Percentiles rank a stretch among this genome's conserved stretches.
These are phyloP conservation scores for Bradypus variegatus DNA, from an alignment of 2,797 vertebrate species.

Conservation along the genomic window DNA sequence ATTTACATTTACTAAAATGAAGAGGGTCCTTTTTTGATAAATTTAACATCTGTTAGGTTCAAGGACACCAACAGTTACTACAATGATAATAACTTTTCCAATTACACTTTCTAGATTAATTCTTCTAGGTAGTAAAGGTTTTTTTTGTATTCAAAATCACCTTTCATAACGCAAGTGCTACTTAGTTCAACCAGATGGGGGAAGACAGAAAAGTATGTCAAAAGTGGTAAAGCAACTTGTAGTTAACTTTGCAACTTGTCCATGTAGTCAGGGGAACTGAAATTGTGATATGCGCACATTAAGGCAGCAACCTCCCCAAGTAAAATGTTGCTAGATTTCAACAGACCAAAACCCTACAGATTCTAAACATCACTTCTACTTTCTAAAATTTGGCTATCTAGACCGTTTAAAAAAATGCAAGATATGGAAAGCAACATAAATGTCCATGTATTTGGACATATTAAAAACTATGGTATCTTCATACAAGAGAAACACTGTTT, in stretches of 20 bases:
- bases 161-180: conserved; percentile 12
- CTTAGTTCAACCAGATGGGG: neutral
- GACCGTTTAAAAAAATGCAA: neutral
- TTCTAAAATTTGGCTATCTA: neutral
- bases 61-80: neutral
- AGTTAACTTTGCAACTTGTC: neutral
- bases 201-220: neutral
- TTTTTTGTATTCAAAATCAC: neutral
- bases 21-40: neutral
- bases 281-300: neutral
- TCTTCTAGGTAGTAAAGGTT: neutral
- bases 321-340: neutral
- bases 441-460: neutral
- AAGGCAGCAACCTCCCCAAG: neutral
- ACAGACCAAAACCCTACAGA: neutral
- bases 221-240: neutral
- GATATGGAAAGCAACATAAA: neutral
- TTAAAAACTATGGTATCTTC: neutral
- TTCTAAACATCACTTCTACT: neutral
- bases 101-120: neutral
- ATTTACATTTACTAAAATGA: neutral
- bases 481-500: neutral
- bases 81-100: neutral
- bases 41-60: neutral
- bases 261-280: neutral